Evolutionary conservation across 2,888 invertebrate genomes (phyloP), one percentile per base, ranked within the genome.

Genomic region (Ptychoptera contaminata): DNA sequence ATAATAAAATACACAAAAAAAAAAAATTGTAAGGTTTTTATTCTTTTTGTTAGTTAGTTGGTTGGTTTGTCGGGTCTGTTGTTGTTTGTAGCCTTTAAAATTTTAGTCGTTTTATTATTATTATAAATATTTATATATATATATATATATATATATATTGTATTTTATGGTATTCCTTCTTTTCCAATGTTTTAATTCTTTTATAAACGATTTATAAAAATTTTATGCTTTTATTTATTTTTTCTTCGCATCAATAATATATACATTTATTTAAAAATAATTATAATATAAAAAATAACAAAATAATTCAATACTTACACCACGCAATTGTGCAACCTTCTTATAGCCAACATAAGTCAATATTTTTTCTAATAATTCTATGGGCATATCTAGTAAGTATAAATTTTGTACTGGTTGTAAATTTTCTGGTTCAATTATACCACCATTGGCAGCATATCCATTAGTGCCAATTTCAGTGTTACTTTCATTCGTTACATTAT

Each of bases 301-400:
- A 40, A 9, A 35, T 42, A 16, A 31, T 42, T 32, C 32, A 36
- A 42, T 43, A 72, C 74, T 79, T 71, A 88, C 88, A 71, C 79
- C 72, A 69, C 88, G 74, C 53, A 84, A 65, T 58, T 83, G 81
- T 47, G 83, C 82, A 53, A 86, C 76, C 59, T 73, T 77, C 62
- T 84, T 85, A 65, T 76, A 88, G 53, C 77, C 77, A 56, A 84
- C 62, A 58, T 77, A 79, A 50, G 77, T 70, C 54, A 86, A 74
- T 53, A 87, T 81, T 63, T 84, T 85, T 58, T 83, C 81, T 49
- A 85, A 65, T 51, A 90, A 69, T 69, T 90, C 88, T 53, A 76
- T 71, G 16, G 88, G 90, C 57, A 90, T 66, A 64, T 87, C 80
- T 50, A 84, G 66, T 48, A 87, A 62, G 57, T 56, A 52, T 30